Base-by-base conservation (phyloP, 2,113 vertebrate species). In the Xiphophorus couchianus region DNA sequence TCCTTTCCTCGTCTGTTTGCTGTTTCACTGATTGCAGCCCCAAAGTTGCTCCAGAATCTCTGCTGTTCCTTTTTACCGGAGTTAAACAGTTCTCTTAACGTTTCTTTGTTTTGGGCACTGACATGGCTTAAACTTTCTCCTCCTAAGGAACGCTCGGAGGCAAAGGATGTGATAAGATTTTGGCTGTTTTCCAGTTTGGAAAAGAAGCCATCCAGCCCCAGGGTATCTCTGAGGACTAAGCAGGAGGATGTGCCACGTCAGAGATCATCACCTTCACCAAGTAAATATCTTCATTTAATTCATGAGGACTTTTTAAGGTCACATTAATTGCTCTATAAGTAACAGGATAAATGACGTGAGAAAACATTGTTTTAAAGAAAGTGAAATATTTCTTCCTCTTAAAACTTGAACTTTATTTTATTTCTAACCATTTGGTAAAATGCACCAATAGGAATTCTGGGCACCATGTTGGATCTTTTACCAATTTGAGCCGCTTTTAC, bases 101-200 rank as follows among this genome's bases (percentile, higher is more conserved):
- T 1, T 70, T 51, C 74, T 44, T 1, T 10, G 82, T 30, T 33
- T 74, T 3, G 51, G 3, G 66, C 35, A 15, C 17, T 83, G 62
- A 72, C 74, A 67, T 60, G 25, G 83, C 10, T 71, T 33, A 73
- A 78, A 54, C 61, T 31, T 79, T 70, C 30, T 70, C 12, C 54
- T 67, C 44, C 64, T 19, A 78, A 93, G 94, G 90, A 94, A 85
- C 91, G 88, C 83, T 92, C 90, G 25, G 71, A 93, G 48, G 94
- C 93, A 51, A 93, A 93, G 0, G 97, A 97, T 29, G 90, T 83
- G 0, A 39, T 98, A 71, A 92, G 84, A 42, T 97, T 98, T 89
- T 90, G 77, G 67, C 94, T 96, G 86, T 94, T 89, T 0, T 85
- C 92, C 27, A 81, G 89, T 78, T 64, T 71, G 0, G 94, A 95